Percentiles rank a stretch among this genome's conserved stretches.
Evolutionary conservation across 2,888 invertebrate species (phyloP).

Genomic region (Kuschelorhynchus macadamiae): DNA sequence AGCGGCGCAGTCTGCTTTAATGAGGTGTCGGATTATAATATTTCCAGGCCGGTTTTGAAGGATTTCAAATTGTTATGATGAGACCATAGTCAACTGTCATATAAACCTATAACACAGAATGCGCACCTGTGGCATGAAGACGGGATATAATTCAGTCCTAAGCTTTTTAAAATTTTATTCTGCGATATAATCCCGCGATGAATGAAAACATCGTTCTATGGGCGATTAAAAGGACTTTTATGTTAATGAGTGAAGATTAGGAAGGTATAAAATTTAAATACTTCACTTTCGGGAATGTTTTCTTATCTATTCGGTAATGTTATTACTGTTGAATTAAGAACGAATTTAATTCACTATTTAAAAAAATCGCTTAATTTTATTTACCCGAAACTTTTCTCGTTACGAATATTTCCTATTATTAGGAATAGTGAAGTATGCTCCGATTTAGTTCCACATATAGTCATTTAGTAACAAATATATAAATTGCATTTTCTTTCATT

Average conservation of each 20-base stretch:
- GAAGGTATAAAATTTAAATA: constrained; percentile 4
- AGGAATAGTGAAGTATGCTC: too few species aligned
- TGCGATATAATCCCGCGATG: constrained; percentile 16
- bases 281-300: too few species aligned
- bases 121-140: constrained; percentile 27
- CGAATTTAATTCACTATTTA: too few species aligned
- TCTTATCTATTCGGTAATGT: too few species aligned
- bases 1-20: constrained; percentile 52
- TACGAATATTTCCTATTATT: too few species aligned
- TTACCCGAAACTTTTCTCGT: too few species aligned
- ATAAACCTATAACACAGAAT: constrained; percentile 27
- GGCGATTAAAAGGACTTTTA: constrained; percentile 7
- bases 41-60: constrained; percentile 32
- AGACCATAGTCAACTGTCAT: constrained; percentile 38
- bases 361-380: too few species aligned
- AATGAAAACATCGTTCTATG: constrained; percentile 10
- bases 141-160: constrained; percentile 25
- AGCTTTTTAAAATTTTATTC: constrained; percentile 16
- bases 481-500: too few species aligned
- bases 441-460: too few species aligned
- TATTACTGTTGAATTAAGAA: too few species aligned
- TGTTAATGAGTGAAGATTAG: not conserved
- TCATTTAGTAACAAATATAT: too few species aligned
- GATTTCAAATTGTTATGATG: constrained; percentile 44
- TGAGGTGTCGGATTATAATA: constrained; percentile 60